Evolutionary conservation across 2,797 vertebrate species (phyloP), one percentile per base, ranked within the genome.

Genomic region (Pachyuromys duprasi): DNA sequence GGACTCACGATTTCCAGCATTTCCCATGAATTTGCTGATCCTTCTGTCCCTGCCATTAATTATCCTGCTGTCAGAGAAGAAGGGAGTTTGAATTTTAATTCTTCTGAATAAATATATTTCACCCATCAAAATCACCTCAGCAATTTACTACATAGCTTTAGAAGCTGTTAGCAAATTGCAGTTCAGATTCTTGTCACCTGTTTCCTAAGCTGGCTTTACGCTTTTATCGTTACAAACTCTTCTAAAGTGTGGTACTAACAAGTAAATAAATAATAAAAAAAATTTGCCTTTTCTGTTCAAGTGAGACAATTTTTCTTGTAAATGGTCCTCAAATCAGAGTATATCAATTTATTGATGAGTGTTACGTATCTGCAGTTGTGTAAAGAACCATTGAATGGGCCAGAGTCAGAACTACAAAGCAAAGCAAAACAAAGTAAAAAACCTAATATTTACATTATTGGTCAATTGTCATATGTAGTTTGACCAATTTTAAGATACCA

Each of bases 91-190:
- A 86, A 93, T 90, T 95, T 94, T 91, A 94, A 62, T 55, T 93
- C 86, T 95, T 95, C 63, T 92, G 72, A 86, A 72, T 89, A 75
- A 96, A 89, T 81, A 74, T 63, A 69, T 82, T 86, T 97, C 70
- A 55, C 33, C 76, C 70, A 80, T 45, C 33, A 70, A 95, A 97
- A 95, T 95, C 70, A 92, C 76, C 67, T 90, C 33, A 14, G 69
- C 65, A 93, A 91, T 92, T 96, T 90, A 22, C 53, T 90, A 24
- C 26, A 24, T 28, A 83, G 42, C 67, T 94, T 84, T 69, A 93
- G 90, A 94, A 70, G n/a, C n/a, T 63, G 88, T 81, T 76, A 80
- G 74, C 76, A 96, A 95, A 90, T 53, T 87, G 18, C 28, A 90
- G 31, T 93, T 96, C 78, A 92, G 88, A 91, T 83, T 57, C 33